Base-by-base conservation (phyloP, 2,888 invertebrate genomes). In the Drosophila subquinaria region DNA sequence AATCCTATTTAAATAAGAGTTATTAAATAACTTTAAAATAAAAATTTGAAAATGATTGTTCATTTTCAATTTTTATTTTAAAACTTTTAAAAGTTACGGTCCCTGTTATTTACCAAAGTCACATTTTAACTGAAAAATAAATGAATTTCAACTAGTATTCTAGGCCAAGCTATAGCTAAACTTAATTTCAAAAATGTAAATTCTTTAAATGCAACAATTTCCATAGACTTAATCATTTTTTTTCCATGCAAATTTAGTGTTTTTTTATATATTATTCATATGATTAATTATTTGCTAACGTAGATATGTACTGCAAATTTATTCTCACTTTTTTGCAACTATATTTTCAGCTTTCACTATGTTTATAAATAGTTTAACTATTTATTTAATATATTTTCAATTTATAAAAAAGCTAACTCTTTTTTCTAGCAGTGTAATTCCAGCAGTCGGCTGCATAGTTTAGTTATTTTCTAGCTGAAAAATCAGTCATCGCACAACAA, bases 401-500 rank as follows among this genome's bases (percentile, higher is more conserved):
- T 20, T 20, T 51, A 11, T 5, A 35, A 8, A 33, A 23, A 0
- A 5, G 1, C 9, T 1, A 17, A 23, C 17, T 23, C 1, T 38
- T 27, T 5, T 43, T 55, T 43, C 3, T 35, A 3, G 43, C 23
- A 47, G 40, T 59, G 59, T 38, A 36, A 11, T 9, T 38, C 47
- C 23, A 15, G 4, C 11, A 45, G 56, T 27, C n/a, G 15, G 13
- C 35, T 36, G 43, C 4, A 3, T 20, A 43, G 10, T 59, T 50
- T 70, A 57, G 42, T 61, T 40, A 50, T 69, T 79, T 68, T 56
- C 72, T 61, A 51, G 64, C 64, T 68, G 30, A 20, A 33, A 33
- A 61, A 86, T 87, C 79, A 83, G 74, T 74, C 69, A 77, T 57
- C 45, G 66, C 45, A 50, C 51, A 56, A 74, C 80, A 84, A 84